Base-by-base conservation (phyloP, 2,888 invertebrate species). In the Xanthorhoe spadicearia region DNA sequence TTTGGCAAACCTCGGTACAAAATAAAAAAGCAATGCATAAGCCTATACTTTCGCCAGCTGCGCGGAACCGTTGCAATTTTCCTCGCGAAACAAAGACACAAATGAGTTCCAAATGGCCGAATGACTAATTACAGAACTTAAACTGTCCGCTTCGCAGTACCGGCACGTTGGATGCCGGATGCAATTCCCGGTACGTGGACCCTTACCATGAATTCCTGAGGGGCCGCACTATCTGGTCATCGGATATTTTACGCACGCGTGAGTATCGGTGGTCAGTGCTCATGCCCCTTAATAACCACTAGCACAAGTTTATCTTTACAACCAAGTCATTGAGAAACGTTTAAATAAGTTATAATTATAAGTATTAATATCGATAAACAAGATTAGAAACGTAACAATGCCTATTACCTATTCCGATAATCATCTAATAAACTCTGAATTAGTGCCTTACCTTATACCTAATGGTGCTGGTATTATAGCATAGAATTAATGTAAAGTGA, bases 71-170 rank as follows among this genome's bases (percentile, higher is more conserved):
- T 59, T 54, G 63, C 63, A 56, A 56, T 23, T 53, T 35, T 51
- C 17, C 61, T 38, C 48, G 50, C 58, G 65, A 58, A 69, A 71
- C 69, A 68, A 69, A 75, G 66, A 69, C 70, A 74, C 70, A 73
- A 75, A 70, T 61, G 63, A 61, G 62, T 68, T 67, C 71, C 64
- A 66, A 69, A 64, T 57, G 62, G 61, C 54, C 57, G 66, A 78
- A 79, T 80, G 78, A 79, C 78, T 82, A 80, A 83, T 79, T 79
- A 79, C 74, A 71, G 78, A 77, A 79, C 78, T 76, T 61, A 71
- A 77, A 77, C 72, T 72, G 74, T 72, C 69, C 67, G 69, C 70
- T 73, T 73, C 71, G 68, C 63, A 67, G 76, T 72, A 72, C 66
- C 61, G 68, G 69, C 64, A 66, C 69, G 66, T 66, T 75, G 74